These are phyloP conservation scores for Triplophysa dalaica DNA, from an alignment of 2,113 vertebrate species.

Conservation along the genomic window DNA sequence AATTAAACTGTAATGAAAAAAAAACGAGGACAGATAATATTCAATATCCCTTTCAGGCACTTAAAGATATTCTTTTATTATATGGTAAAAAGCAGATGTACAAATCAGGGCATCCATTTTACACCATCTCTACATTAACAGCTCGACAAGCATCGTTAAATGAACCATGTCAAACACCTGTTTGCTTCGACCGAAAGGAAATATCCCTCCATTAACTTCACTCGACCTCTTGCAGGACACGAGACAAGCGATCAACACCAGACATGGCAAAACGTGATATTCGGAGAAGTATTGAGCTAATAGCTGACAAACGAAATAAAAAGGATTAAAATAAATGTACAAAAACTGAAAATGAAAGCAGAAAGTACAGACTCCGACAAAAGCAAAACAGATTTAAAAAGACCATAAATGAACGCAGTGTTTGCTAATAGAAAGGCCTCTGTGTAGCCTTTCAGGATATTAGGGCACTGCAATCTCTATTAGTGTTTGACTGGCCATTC, in stretches of 20 bases:
- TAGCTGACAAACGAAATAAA: not conserved
- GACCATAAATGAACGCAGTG: not conserved
- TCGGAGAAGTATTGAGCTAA: not conserved
- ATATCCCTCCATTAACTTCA: conserved; percentile 26
- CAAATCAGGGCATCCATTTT: conserved; percentile 73
- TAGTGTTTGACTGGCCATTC: conserved; percentile 25
- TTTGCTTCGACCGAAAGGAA: conserved; percentile 36
- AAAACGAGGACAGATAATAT: not conserved
- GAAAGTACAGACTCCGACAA: conserved; percentile 11
- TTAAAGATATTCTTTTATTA: conserved; percentile 80
- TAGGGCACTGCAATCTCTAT: not conserved
- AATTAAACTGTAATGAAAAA: no score
- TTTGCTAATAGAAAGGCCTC: not conserved
- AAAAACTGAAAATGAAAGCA: conserved; percentile 16
- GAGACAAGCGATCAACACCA: not conserved
- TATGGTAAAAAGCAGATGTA: conserved; percentile 76
- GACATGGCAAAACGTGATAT: not conserved
- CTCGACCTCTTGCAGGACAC: conserved; percentile 3
- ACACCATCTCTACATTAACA: conserved; percentile 66
- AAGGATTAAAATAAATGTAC: conserved; percentile 23
- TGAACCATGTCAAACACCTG: conserved; percentile 52
- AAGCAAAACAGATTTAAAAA: conserved; percentile 6
- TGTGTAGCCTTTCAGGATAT: not conserved
- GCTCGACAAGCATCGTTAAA: conserved; percentile 70
- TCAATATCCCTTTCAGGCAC: conserved; percentile 71